Evolutionary conservation across 53 echinoderm and acorn worm species (phyloP).

Genomic region (Echinometra lucunter): DNA sequence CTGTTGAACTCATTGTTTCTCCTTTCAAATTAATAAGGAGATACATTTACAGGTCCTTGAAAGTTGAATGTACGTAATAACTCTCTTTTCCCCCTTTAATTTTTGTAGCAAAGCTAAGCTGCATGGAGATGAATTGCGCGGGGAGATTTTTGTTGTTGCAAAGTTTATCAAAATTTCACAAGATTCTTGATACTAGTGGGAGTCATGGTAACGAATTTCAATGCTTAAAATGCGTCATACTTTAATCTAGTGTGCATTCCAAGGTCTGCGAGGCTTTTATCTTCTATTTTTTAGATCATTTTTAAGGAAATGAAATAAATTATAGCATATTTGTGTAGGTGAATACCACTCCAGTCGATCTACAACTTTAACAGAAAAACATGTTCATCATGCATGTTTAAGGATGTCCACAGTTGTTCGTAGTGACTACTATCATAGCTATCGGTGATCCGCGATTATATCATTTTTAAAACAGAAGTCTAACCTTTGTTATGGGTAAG

Average conservation of each 20-base stretch:
- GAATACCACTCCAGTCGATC: not conserved
- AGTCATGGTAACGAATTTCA: conserved; percentile 25
- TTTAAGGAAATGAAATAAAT: not conserved
- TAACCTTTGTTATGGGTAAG: too few species aligned
- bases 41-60: not conserved
- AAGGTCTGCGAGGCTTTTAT: not conserved
- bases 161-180: conserved; percentile 48
- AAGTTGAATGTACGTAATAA: not conserved
- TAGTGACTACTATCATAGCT: too few species aligned
- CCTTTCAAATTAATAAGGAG: not conserved
- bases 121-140: not conserved
- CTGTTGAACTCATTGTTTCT: not conserved
- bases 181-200: not conserved
- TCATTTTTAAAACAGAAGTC: too few species aligned
- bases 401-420: too few species aligned
- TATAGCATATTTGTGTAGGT: not conserved
- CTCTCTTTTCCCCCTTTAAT: not conserved
- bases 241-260: not conserved
- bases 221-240: not conserved
- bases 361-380: not conserved
- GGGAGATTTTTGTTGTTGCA: not conserved
- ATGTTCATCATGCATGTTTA: not conserved
- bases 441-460: too few species aligned
- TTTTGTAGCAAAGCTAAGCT: not conserved
- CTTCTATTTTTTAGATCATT: not conserved